A percentile compares a stretch with the other conserved stretches of the same genome.
Conservation (phyloP, 2,113 vertebrate genomes). For the Pseudonaja textilis region DNA sequence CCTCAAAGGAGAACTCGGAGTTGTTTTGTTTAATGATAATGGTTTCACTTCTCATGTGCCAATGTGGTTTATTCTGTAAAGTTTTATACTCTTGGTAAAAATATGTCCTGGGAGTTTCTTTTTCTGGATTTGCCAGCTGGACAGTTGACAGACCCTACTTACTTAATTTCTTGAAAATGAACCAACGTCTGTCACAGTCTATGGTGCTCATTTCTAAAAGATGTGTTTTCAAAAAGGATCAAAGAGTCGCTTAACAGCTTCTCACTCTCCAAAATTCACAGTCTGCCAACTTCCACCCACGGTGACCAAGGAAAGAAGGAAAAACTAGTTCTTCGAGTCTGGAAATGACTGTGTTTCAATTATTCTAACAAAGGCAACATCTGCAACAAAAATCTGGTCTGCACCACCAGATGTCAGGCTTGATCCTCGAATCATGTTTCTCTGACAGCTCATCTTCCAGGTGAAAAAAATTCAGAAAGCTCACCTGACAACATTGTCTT, state of each 20-base stretch:
- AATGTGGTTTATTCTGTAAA: too few relatives aligned
- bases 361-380: accelerated
- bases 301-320: background rate
- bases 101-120: too few relatives aligned
- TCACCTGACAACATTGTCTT: conserved; percentile 24
- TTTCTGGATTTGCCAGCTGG: too few relatives aligned
- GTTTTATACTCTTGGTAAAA: too few relatives aligned
- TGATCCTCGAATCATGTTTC: conserved; percentile 46
- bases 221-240: too few relatives aligned
- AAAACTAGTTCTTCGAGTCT: background rate
- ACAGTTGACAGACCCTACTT: background rate
- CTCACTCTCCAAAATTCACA: background rate
- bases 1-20: too few relatives aligned
- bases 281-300: background rate
- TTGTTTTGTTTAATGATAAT: too few relatives aligned
- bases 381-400: conserved; percentile 10
- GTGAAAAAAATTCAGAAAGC: conserved; percentile 31
- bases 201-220: background rate
- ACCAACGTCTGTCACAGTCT: background rate
- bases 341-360: background rate
- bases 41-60: too few relatives aligned
- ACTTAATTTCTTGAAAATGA: background rate
- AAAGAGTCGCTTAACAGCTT: background rate
- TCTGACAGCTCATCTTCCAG: background rate
- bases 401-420: conserved; percentile 63